These are phyloP conservation scores for Cephus runcator DNA, from an alignment of 2,888 invertebrate species.

Conservation along the genomic window DNA sequence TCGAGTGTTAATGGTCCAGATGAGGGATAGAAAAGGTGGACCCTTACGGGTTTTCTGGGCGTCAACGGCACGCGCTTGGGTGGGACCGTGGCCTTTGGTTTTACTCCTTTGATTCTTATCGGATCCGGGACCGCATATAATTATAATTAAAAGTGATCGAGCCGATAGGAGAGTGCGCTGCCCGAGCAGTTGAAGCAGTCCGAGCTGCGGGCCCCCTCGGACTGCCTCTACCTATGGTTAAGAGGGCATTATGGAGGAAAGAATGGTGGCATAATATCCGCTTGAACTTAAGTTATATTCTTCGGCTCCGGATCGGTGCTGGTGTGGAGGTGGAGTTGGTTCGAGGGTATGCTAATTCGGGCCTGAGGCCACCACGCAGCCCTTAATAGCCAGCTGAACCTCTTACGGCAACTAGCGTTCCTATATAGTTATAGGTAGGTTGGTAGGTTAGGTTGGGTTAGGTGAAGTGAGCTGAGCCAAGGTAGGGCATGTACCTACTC, in stretches of 20 bases:
- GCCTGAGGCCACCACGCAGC: conserved; percentile 64
- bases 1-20: conserved; percentile 35
- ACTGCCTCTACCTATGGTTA: conserved; percentile 54
- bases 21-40: conserved; percentile 22
- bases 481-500: no score
- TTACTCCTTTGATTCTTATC: conserved; percentile 47
- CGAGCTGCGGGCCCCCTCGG: conserved; percentile 38
- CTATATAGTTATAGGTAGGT: conserved; percentile 29
- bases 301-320: conserved; percentile 49
- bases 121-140: conserved; percentile 59
- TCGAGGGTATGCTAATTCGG: conserved; percentile 63
- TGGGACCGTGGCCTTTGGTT: conserved; percentile 44
- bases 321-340: conserved; percentile 63
- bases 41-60: conserved; percentile 47
- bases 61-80: conserved; percentile 63
- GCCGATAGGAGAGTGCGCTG: conserved; percentile 45
- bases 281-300: conserved; percentile 62
- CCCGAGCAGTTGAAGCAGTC: conserved; percentile 2
- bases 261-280: conserved; percentile 64
- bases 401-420: conserved; percentile 58
- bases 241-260: conserved; percentile 53
- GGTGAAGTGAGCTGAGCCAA: no score
- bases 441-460: no score
- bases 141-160: conserved; percentile 64
- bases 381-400: conserved; percentile 63